A percentile compares a stretch with the other conserved stretches of the same genome.
Evolutionary conservation across 2,113 vertebrate species (phyloP).

Genomic region (Cettia cetti): DNA sequence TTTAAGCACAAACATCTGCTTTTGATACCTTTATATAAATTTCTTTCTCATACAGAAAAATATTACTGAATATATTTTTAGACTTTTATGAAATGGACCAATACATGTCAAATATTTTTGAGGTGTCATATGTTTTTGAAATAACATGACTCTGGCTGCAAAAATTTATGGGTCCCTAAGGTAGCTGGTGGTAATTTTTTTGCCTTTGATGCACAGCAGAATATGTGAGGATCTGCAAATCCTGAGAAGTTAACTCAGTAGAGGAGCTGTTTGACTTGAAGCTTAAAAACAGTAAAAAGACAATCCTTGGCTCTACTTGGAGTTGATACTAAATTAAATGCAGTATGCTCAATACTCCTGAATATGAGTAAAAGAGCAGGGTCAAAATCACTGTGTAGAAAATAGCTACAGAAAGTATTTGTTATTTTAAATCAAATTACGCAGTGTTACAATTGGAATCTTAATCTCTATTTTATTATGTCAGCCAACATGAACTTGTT

Average conservation of each 20-base stretch:
- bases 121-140: background rate
- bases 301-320: background rate
- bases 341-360: background rate
- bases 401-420: background rate
- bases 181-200: background rate
- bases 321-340: background rate
- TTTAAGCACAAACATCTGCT: background rate
- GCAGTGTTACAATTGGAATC: background rate
- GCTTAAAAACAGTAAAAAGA: background rate
- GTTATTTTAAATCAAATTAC: background rate
- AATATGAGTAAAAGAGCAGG: background rate
- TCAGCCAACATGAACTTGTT: background rate
- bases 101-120: background rate
- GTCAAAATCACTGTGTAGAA: background rate
- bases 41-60: background rate
- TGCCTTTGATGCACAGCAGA: background rate
- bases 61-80: background rate
- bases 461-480: background rate
- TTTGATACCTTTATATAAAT: background rate
- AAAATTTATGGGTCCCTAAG: background rate
- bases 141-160: background rate
- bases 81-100: background rate
- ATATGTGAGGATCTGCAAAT: background rate
- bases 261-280: background rate
- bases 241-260: background rate